Conservation (phyloP, 2,888 invertebrate genomes). For the Metacarcinus magister region DNA sequence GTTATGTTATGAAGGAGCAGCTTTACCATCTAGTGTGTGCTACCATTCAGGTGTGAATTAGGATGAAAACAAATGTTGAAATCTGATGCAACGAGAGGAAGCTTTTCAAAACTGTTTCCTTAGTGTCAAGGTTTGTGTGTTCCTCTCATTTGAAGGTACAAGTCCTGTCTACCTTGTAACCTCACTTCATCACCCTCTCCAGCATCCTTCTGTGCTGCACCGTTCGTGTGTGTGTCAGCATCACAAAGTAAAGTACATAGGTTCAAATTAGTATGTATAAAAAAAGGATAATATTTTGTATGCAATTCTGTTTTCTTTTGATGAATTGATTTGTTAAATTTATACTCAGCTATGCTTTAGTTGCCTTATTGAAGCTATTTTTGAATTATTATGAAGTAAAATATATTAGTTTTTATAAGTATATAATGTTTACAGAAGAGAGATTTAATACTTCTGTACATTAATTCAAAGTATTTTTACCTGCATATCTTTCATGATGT, state of each 20-base stretch:
- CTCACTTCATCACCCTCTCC: neutral
- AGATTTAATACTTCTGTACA: neutral
- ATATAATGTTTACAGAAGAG: neutral
- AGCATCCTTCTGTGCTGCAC: neutral
- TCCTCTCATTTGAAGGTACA: neutral
- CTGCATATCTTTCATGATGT: neutral
- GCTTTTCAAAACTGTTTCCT: neutral
- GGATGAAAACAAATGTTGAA: neutral
- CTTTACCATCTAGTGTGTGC: neutral
- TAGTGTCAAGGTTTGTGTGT: neutral
- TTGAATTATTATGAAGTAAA: neutral
- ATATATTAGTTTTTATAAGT: conserved; percentile 1
- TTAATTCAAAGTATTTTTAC: neutral
- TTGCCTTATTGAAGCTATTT: neutral
- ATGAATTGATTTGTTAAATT: neutral
- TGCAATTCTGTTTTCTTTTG: neutral
- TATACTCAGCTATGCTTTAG: neutral
- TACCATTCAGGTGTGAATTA: neutral
- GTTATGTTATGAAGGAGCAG: neutral
- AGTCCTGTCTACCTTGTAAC: neutral
- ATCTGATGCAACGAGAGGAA: neutral
- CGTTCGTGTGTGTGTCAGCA: neutral
- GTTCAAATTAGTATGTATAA: conserved; percentile 37
- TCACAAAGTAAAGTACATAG: neutral
- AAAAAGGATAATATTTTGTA: neutral